Evolutionary conservation across 2,797 vertebrate genomes (phyloP).

Genomic region (Muraenolepis orangiensis): DNA sequence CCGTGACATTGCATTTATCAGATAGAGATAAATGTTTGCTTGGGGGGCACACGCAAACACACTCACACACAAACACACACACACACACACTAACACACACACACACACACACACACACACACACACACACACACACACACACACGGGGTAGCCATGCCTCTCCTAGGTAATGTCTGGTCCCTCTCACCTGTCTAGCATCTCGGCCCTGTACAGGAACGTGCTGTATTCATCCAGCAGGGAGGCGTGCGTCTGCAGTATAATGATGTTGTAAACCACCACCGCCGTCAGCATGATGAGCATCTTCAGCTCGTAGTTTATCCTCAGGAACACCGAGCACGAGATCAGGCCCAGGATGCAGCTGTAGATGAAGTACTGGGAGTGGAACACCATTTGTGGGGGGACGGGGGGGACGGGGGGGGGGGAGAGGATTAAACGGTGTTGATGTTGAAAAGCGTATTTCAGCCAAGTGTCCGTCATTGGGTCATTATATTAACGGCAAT

Average conservation of each 20-base stretch:
- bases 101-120: no score
- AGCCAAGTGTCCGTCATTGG: no score
- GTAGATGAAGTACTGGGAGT: constrained; percentile 91
- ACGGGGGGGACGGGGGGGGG: background rate
- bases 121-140: background rate
- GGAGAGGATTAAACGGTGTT: background rate
- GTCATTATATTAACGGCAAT: background rate
- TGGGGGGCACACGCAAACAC: no score
- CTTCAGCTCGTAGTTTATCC: constrained; percentile 93
- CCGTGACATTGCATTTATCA: background rate
- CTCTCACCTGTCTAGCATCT: constrained; percentile 81
- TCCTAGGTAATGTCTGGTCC: background rate
- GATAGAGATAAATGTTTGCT: background rate
- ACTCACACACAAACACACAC: no score
- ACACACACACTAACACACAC: no score
- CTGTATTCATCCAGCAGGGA: constrained; percentile 86
- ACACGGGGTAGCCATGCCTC: background rate
- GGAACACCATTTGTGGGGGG: no score
- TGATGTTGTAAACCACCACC: constrained; percentile 84
- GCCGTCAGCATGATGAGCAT: constrained; percentile 90
- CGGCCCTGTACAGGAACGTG: constrained; percentile 80
- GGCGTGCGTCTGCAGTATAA: constrained; percentile 88
- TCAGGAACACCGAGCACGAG: constrained; percentile 91
- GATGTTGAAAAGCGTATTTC: no score
- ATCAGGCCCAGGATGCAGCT: constrained; percentile 91